Evolutionary conservation across 1,140 invertebrate species (phyloP), one percentile per base, ranked within the genome.

Genomic region (Apolygus lucorum): DNA sequence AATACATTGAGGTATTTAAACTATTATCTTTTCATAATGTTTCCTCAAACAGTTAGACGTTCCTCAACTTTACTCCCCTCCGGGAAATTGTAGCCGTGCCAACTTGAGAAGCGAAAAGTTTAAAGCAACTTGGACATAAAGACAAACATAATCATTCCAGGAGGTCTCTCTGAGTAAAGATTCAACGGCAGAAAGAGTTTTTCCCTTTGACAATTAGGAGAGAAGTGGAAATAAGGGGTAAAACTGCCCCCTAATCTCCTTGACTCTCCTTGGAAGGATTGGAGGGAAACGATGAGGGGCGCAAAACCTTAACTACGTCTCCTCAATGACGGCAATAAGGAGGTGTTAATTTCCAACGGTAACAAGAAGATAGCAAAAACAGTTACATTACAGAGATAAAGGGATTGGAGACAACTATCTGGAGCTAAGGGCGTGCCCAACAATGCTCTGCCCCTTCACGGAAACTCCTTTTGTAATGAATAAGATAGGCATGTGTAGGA

Each of bases 311-410:
- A 66, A 66, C 64, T 66, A 66, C 64, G 22, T 59, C 54, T 13
- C 27, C 29, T 28, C 64, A 66, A 66, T 66, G 64, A 59, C 8
- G 64, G 64, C 25, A 66, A 66, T 66, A 66, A 66, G 64, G 64
- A 66, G 64, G 64, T 66, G 64, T 66, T 66, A 66, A 66, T 66
- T 66, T 34, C 29, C 64, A 28, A 28, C 29, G 27, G 64, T 64
- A 66, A 66, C 64, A 34, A 66, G 63, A 66, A 66, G 64, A 66
- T 66, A 66, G 64, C 64, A 66, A 66, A 66, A 66, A 66, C 64
- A 34, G 27, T 66, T 34, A 34, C 64, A 66, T 66, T 66, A 66
- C n/a, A 2, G 26, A 66, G 64, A 66, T 66, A 66, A 66, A 66
- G 64, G 27, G 27, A 4, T 59, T 59, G 54, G 54, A 59, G 54